phyloP scores from a whole-genome alignment of 2,888 invertebrate species.

The Netelia fuscicornis region DNA sequence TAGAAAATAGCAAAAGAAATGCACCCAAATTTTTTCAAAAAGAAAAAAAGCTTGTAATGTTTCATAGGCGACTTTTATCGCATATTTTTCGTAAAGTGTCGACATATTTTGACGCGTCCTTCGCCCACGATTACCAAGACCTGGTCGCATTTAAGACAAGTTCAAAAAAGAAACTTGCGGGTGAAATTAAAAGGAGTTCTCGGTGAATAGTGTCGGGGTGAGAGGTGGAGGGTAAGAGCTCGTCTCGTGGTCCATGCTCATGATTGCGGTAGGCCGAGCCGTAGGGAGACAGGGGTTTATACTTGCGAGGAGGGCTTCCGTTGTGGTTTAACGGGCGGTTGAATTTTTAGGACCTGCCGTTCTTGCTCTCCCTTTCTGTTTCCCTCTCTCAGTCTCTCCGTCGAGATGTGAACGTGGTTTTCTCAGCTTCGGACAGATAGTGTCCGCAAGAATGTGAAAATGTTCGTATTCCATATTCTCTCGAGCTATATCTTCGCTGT shows the following conservation, averaged over 20 bases:
- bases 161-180: not conserved
- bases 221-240: not conserved
- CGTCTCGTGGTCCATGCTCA: slow-evolving; percentile 49
- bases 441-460: slow-evolving; percentile 36
- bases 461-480: slow-evolving; percentile 21
- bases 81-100: not conserved
- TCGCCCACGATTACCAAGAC: not conserved
- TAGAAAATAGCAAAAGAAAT: no score
- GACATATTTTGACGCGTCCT: not conserved
- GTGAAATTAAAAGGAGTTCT: slow-evolving; percentile 18
- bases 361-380: not conserved
- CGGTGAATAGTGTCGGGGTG: not conserved
- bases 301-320: slow-evolving; percentile 46
- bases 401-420: slow-evolving; percentile 10
- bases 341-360: slow-evolving; percentile 69
- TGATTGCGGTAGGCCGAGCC: slow-evolving; percentile 65
- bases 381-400: not conserved
- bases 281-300: not conserved
- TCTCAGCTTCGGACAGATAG: slow-evolving; percentile 55
- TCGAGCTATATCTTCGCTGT: not conserved
- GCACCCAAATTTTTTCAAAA: no score
- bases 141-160: not conserved
- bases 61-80: no score
- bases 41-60: no score
- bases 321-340: slow-evolving; percentile 73